phyloP scores from a whole-genome alignment of 2,797 vertebrate genomes.

The Acanthurus lineatus region DNA sequence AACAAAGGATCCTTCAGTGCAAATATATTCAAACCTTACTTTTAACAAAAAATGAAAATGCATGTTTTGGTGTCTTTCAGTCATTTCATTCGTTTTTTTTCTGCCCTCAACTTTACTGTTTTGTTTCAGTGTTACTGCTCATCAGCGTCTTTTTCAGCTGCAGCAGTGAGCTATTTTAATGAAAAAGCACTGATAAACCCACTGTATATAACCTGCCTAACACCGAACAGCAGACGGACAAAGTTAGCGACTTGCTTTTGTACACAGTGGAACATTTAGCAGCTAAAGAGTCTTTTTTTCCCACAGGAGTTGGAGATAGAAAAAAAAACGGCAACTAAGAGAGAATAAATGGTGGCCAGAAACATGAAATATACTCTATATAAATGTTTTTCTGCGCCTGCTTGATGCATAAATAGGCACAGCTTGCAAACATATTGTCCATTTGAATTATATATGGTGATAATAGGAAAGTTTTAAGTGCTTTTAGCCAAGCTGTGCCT shows the following conservation, averaged over 20 bases:
- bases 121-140: no score
- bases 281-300: neutral
- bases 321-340: neutral
- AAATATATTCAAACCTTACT: neutral
- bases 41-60: no score
- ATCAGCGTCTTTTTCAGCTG: neutral
- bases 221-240: neutral
- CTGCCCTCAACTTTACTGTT: no score
- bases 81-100: no score
- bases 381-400: neutral
- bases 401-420: neutral
- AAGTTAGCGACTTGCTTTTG: neutral
- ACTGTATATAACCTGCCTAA: neutral
- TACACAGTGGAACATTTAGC: neutral
- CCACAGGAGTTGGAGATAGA: no score
- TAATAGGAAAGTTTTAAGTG: neutral
- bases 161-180: neutral
- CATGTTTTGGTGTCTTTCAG: no score
- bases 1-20: neutral
- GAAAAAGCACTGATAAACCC: neutral
- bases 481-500: neutral
- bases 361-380: neutral
- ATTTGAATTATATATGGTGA: neutral
- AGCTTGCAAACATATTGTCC: neutral
- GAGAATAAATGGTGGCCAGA: neutral